Percentiles rank a stretch among this genome's conserved stretches.
Evolutionary conservation across 2,888 invertebrate genomes (phyloP).

Genomic region (Dolichomitus sp.): DNA sequence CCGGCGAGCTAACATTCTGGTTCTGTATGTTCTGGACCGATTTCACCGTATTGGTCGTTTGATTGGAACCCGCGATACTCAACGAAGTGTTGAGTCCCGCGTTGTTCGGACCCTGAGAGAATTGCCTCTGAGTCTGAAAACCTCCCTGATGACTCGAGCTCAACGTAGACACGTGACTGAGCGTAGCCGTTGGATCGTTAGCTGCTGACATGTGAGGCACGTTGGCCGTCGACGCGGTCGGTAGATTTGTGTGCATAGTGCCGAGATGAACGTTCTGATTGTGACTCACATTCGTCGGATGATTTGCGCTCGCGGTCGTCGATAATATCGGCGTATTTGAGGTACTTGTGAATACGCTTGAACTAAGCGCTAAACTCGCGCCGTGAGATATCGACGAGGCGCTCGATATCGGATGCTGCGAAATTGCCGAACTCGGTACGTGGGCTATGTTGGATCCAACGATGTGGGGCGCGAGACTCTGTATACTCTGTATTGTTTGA

Average conservation of each 20-base stretch:
- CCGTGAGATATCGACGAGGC: slow-evolving; percentile 79
- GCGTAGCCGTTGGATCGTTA: slow-evolving; percentile 78
- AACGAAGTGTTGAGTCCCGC: slow-evolving; percentile 51
- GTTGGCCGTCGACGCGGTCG: slow-evolving; percentile 79
- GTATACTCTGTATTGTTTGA: slow-evolving; percentile 84
- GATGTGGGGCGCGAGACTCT: slow-evolving; percentile 84
- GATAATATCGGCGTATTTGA: slow-evolving; percentile 80
- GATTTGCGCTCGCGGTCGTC: slow-evolving; percentile 71
- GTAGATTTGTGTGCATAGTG: slow-evolving; percentile 82
- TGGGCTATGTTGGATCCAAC: slow-evolving; percentile 82
- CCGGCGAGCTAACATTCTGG: slow-evolving; percentile 83
- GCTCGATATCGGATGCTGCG: slow-evolving; percentile 77
- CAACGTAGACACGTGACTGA: slow-evolving; percentile 75
- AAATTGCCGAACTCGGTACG: slow-evolving; percentile 78
- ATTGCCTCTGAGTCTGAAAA: slow-evolving; percentile 80
- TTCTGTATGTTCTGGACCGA: slow-evolving; percentile 83
- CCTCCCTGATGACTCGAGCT: slow-evolving; percentile 71
- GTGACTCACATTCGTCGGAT: slow-evolving; percentile 78
- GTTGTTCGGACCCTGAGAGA: slow-evolving; percentile 71
- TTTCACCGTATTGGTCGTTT: slow-evolving; percentile 78
- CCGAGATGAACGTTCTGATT: slow-evolving; percentile 80
- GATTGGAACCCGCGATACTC: slow-evolving; percentile 62
- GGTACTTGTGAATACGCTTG: slow-evolving; percentile 82
- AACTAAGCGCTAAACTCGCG: slow-evolving; percentile 76
- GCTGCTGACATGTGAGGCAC: slow-evolving; percentile 77